Conservation (phyloP, 2,888 invertebrate species). For the Euzetes globulus region DNA sequence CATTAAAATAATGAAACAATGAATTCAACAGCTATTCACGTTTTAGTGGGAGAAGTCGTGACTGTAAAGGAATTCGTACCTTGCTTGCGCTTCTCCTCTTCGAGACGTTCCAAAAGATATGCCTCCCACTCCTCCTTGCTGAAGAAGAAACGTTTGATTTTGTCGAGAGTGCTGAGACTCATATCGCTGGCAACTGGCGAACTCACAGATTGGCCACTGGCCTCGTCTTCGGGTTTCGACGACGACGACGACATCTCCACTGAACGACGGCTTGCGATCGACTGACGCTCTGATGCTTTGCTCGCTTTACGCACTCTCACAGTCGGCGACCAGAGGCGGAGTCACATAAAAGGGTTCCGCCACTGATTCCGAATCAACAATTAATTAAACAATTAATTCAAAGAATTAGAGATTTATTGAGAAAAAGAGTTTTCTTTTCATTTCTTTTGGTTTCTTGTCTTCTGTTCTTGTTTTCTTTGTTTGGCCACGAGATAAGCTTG, state of each 20-base stretch:
- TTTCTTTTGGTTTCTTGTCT: neutral
- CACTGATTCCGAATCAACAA: no score
- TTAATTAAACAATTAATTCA: no score
- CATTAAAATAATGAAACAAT: no score
- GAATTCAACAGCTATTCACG: no score
- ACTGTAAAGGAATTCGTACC: neutral
- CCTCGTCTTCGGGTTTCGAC: neutral
- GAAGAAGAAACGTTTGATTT: constrained; percentile 30
- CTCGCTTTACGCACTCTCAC: no score
- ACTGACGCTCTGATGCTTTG: no score
- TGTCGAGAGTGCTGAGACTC: constrained; percentile 24
- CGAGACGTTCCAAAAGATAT: neutral
- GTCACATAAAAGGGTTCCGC: no score
- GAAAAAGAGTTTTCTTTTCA: neutral
- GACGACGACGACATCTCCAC: no score
- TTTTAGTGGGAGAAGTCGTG: no score
- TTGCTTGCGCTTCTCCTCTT: neutral
- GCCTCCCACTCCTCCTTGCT: constrained; percentile 27
- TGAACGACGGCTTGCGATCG: no score
- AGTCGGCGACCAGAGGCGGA: no score
- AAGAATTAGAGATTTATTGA: no score
- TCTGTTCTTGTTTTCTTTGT: neutral
- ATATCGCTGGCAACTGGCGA: neutral
- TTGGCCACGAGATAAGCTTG: constrained; percentile 22
- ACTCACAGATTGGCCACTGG: neutral